Percentiles rank a stretch among this genome's conserved stretches.
Evolutionary conservation across 2,888 invertebrate genomes (phyloP).

Genomic region (Ariolimax columbianus): DNA sequence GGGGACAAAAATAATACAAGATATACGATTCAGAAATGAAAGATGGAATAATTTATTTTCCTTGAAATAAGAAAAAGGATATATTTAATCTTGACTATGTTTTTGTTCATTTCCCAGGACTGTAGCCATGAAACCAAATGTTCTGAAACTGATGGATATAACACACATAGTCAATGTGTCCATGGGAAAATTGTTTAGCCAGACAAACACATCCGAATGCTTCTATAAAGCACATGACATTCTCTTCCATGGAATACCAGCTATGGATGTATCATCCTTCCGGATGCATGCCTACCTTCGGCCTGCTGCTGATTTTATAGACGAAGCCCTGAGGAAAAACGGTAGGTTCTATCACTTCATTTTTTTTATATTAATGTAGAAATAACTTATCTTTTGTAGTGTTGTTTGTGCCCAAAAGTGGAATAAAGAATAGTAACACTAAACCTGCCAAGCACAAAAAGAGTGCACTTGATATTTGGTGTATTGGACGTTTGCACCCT

Average conservation of each 20-base stretch:
- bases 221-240: slow-evolving; percentile 87
- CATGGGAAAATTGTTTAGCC: slow-evolving; percentile 84
- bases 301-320: slow-evolving; percentile 88
- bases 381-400: no score
- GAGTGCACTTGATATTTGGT: no score
- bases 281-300: slow-evolving; percentile 90
- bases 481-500: no score
- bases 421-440: no score
- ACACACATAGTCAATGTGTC: slow-evolving; percentile 92
- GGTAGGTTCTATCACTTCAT: slow-evolving; percentile 57
- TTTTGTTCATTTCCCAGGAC: neutral
- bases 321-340: slow-evolving; percentile 81
- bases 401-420: no score
- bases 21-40: neutral
- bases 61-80: neutral
- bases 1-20: no score
- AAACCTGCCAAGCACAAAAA: neutral
- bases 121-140: slow-evolving; percentile 86
- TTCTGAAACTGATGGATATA: slow-evolving; percentile 86
- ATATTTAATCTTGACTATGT: neutral
- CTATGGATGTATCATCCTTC: slow-evolving; percentile 87
- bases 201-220: slow-evolving; percentile 87
- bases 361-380: neutral
- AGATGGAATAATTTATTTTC: no score
- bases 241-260: slow-evolving; percentile 88